Evolutionary conservation across 2,113 vertebrate species (phyloP), one percentile per base, ranked within the genome.

Genomic region (Ctenomys sociabilis): DNA sequence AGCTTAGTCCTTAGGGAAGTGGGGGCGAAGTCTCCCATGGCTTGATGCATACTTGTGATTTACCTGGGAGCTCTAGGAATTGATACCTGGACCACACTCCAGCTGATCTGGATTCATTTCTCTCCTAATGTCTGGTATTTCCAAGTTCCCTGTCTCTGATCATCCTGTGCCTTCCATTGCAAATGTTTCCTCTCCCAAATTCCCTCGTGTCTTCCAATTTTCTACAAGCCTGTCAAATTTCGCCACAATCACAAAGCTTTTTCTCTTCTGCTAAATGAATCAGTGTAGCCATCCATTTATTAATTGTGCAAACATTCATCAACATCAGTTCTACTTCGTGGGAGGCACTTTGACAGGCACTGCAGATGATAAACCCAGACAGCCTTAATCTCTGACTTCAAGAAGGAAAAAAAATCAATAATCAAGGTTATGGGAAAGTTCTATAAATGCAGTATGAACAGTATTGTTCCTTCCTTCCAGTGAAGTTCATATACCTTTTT

Each of bases 401-500:
- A 87, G n/a, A 32, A 24, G 6, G n/a, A 9, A 91, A 75, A 45
- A 45, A 77, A 80, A 95, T 92, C 19, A 64, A 82, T 61, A 52
- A 75, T 61, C 45, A 91, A 84, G 77, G 32, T 26, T 84, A 85
- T 64, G 22, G 78, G 35, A 14, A 85, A 93, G 24, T 77, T 12
- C 37, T 70, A 28, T 28, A 45, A 88, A 61, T 43, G 22, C 28
- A 87, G 73, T 66, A 63, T 85, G 77, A 85, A 83, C 26, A 86
- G n/a, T 57, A 72, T 54, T 59, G 2, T 57, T 73, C 43, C 61
- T 85, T 73, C 43, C 37, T 37, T 63, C 52, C 64, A 81, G 61
- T 57, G 78, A 95, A 87, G 37, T 95, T 92, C 13, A 11, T 73
- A 32, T 75, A 80, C 30, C 14, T 90, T 90, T 89, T 35, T 90